Conservation (phyloP, 1,140 invertebrate species). For the Pseudomyrmex sp. region DNA sequence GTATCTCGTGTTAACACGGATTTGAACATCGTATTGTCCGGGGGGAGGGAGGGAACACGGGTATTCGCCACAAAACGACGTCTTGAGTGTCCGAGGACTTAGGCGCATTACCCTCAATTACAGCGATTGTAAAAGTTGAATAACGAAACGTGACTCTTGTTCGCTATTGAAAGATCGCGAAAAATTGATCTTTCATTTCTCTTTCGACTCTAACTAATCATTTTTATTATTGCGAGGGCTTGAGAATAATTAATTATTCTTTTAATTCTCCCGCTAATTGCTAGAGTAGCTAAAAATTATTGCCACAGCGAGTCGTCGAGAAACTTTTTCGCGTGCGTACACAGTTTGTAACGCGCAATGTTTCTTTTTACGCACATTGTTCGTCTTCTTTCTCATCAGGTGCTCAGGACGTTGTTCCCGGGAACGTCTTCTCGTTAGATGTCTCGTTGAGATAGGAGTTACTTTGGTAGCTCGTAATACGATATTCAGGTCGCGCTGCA, state of each 20-base stretch:
- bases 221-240: too few relatives aligned
- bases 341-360: background rate
- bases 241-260: too few relatives aligned
- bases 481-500: constrained; percentile 74
- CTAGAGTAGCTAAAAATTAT: too few relatives aligned
- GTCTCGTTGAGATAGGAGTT: constrained; percentile 80
- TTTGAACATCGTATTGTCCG: constrained; percentile 5
- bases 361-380: constrained; percentile 36
- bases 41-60: background rate
- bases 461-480: constrained; percentile 72
- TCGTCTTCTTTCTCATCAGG: constrained; percentile 38
- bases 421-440: constrained; percentile 75
- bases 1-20: constrained; percentile 48
- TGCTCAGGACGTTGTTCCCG: constrained; percentile 18
- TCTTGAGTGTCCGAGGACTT: constrained; percentile 5
- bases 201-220: too few relatives aligned
- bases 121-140: background rate
- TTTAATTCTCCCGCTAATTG: too few relatives aligned
- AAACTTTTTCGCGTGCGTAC: background rate
- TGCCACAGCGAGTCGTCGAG: too few relatives aligned
- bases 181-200: too few relatives aligned
- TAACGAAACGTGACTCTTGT: background rate
- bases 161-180: too few relatives aligned
- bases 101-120: constrained; percentile 6
- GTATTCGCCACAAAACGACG: background rate